These are phyloP conservation scores for Strigamia maritima DNA, from an alignment of 2,888 invertebrate species.

Conservation along the genomic window DNA sequence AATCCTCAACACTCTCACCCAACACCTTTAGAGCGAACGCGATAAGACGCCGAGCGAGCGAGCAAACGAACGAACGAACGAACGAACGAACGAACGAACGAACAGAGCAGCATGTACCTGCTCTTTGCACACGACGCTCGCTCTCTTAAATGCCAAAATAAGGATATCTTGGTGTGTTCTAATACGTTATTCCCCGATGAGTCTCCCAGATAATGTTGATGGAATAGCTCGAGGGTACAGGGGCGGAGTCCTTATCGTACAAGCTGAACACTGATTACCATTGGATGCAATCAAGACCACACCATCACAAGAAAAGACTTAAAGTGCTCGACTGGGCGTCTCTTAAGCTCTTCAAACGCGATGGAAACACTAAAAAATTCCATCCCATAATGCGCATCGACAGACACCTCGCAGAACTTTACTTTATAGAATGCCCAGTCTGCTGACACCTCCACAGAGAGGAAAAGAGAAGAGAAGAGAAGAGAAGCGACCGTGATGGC, in stretches of 20 bases:
- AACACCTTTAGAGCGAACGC: not conserved
- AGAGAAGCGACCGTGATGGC: not conserved
- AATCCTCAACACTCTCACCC: not conserved
- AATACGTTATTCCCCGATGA: conserved; percentile 4
- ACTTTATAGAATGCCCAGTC: not conserved
- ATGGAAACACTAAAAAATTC: not conserved
- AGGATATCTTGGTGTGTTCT: not conserved
- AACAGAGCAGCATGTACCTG: too few species aligned
- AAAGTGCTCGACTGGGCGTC: conserved; percentile 4
- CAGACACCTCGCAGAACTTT: not conserved
- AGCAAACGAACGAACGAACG: too few species aligned
- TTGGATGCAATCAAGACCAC: conserved; percentile 4
- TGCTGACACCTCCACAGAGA: not conserved
- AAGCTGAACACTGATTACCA: not conserved
- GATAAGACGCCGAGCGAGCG: not conserved
- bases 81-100: too few species aligned
- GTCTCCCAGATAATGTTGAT: not conserved
- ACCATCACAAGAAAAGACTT: conserved; percentile 4
- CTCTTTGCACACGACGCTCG: not conserved
- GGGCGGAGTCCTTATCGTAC: not conserved
- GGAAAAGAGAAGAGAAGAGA: too few species aligned
- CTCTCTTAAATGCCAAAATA: not conserved
- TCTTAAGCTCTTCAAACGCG: not conserved
- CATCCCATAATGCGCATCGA: not conserved
- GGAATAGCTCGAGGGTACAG: conserved; percentile 4